Evolutionary conservation across 2,888 invertebrate genomes (phyloP).

Genomic region (Aplocera efformata): DNA sequence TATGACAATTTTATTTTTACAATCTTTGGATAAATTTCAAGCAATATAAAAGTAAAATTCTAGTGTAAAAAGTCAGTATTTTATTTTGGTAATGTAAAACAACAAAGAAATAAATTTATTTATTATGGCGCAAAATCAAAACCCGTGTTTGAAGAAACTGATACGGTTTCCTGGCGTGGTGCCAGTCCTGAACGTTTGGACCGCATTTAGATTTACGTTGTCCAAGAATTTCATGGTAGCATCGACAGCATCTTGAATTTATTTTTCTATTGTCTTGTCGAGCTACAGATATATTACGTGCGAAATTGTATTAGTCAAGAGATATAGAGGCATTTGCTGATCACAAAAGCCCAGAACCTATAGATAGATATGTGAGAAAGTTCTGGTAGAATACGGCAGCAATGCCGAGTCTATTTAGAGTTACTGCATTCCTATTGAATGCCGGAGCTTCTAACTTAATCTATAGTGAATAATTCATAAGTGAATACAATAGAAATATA

Average conservation of each 20-base stretch:
- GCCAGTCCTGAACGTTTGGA: constrained; percentile 60
- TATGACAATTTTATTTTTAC: too few relatives aligned
- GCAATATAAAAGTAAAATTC: too few relatives aligned
- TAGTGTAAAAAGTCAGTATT: constrained; percentile 22
- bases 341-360: constrained; percentile 1
- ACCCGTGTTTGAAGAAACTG: constrained; percentile 62
- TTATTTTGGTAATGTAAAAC: constrained; percentile 26
- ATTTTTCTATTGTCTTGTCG: constrained; percentile 11
- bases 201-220: constrained; percentile 66
- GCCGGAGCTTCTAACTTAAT: background rate
- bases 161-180: constrained; percentile 54
- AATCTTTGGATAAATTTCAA: constrained; percentile 1
- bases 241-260: constrained; percentile 23
- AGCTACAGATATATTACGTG: too few relatives aligned
- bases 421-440: constrained; percentile 7
- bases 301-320: background rate
- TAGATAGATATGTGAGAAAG: constrained; percentile 10
- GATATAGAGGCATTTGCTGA: background rate
- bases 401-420: constrained; percentile 19
- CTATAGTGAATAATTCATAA: too few relatives aligned
- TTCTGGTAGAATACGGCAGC: constrained; percentile 15
- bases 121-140: constrained; percentile 42
- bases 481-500: too few relatives aligned
- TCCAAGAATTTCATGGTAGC: constrained; percentile 45
- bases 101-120: constrained; percentile 42